These are phyloP conservation scores for Heliothis subflexa DNA, from an alignment of 1,140 invertebrate genomes.

Conservation along the genomic window DNA sequence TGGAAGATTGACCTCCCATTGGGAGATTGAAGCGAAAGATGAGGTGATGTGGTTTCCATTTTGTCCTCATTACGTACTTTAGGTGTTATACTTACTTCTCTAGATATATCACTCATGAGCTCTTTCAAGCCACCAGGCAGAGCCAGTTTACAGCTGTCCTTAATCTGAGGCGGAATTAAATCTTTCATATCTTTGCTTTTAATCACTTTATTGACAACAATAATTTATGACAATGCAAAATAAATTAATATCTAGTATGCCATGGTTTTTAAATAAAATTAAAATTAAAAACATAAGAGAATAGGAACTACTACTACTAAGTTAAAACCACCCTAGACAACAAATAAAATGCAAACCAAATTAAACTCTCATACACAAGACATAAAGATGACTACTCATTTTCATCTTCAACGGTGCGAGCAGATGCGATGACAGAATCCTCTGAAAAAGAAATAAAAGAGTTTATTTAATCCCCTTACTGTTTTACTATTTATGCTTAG, in stretches of 20 bases:
- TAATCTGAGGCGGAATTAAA: slow-evolving; percentile 64
- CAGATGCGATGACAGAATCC: background rate
- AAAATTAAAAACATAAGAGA: background rate
- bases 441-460: slow-evolving; percentile 2
- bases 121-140: slow-evolving; percentile 88
- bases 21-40: background rate
- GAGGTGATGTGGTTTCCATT: background rate
- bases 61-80: background rate
- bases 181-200: slow-evolving; percentile 58
- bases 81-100: slow-evolving; percentile 85
- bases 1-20: too few relatives aligned
- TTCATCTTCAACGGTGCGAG: slow-evolving; percentile 5
- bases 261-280: background rate
- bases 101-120: slow-evolving; percentile 89
- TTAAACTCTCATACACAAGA: background rate
- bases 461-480: background rate
- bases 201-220: slow-evolving; percentile 11
- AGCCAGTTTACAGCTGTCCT: slow-evolving; percentile 60
- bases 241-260: background rate
- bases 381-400: background rate
- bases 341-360: background rate
- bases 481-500: background rate
- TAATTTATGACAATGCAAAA: background rate
- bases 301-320: background rate
- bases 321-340: too few relatives aligned